These are phyloP conservation scores for Amblyjoppa fuscipennis DNA, from an alignment of 2,888 invertebrate species.

Conservation along the genomic window DNA sequence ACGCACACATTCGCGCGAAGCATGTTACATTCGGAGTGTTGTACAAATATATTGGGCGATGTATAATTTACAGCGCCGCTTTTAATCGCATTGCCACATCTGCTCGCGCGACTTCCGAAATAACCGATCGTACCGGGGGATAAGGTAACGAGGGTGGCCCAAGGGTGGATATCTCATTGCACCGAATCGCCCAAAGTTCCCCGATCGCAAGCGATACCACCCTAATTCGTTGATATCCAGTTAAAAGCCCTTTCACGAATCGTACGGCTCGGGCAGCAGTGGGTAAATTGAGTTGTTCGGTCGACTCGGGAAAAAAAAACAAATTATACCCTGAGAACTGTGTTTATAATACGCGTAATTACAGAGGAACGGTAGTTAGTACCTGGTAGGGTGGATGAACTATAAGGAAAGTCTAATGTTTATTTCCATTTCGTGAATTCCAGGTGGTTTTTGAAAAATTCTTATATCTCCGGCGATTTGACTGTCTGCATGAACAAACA, in stretches of 20 bases:
- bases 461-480: neutral
- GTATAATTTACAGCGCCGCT: conserved; percentile 40
- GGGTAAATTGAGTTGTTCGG: conserved; percentile 22
- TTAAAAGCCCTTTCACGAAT: conserved; percentile 50
- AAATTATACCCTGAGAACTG: neutral
- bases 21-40: neutral
- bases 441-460: neutral
- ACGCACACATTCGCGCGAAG: conserved; percentile 17
- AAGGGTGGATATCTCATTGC: conserved; percentile 55
- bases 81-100: conserved; percentile 61
- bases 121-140: conserved; percentile 55
- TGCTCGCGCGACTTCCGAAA: conserved; percentile 64
- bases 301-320: neutral
- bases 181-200: conserved; percentile 37
- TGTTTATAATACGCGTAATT: neutral
- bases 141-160: conserved; percentile 52
- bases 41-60: neutral
- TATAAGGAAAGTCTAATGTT: neutral
- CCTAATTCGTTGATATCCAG: conserved; percentile 53
- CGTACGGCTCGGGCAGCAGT: neutral
- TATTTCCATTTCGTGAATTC: neutral
- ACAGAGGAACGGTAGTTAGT: neutral
- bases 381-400: neutral
- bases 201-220: conserved; percentile 26
- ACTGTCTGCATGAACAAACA: neutral